Conservation (phyloP, 1,140 invertebrate genomes). For the Conus ventricosus region DNA sequence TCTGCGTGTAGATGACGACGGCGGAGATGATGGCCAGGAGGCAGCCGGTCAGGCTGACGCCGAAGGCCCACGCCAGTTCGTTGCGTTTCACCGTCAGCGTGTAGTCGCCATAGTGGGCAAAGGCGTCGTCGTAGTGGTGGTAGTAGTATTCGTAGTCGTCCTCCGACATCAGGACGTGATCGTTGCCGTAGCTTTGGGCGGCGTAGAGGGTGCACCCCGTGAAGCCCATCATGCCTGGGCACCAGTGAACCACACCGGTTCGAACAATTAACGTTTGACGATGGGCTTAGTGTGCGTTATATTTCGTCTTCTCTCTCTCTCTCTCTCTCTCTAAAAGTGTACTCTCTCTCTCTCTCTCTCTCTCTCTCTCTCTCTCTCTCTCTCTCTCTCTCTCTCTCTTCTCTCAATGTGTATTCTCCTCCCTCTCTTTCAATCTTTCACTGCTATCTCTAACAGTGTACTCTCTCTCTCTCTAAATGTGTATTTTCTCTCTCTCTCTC, state of each 20-base stretch:
- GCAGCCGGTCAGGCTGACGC: neutral
- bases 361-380: too few relatives aligned
- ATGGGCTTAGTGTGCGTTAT: too few relatives aligned
- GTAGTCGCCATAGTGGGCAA: neutral
- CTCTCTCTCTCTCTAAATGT: too few relatives aligned
- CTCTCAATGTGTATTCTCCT: too few relatives aligned
- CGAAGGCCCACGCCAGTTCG: constrained; percentile 1
- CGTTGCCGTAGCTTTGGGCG: neutral
- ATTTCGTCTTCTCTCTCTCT: too few relatives aligned
- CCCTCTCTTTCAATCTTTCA: too few relatives aligned
- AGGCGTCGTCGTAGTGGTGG: neutral
- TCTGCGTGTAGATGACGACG: neutral
- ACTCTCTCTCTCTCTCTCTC: too few relatives aligned
- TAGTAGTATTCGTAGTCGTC: neutral
- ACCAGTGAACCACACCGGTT: neutral
- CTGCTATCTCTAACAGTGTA: too few relatives aligned
- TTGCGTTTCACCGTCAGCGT: neutral
- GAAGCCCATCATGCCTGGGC: neutral
- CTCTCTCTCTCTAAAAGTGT: too few relatives aligned
- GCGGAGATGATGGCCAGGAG: neutral
- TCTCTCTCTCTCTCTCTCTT: too few relatives aligned
- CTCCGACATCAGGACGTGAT: neutral
- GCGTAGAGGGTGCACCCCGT: neutral
- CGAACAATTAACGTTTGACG: too few relatives aligned
- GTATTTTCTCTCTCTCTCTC: too few relatives aligned